Conservation (phyloP, 2,888 invertebrate species). For the Nymphalis c-album region DNA sequence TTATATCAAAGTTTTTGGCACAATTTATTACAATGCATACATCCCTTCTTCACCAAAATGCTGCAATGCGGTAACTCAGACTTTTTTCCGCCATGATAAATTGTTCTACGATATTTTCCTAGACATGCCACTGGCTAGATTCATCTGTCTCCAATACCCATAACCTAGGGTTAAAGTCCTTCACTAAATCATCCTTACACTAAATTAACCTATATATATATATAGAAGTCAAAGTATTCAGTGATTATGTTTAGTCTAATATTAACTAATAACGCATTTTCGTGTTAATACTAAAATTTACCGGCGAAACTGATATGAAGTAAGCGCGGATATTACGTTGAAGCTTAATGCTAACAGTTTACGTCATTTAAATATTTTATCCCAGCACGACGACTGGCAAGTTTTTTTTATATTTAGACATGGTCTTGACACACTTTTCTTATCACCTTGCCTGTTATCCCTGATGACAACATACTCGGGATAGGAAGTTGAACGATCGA, state of each 20-base stretch:
- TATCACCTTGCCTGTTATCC: slow-evolving; percentile 50
- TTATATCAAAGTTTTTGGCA: no score
- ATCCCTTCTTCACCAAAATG: no score
- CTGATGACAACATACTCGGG: slow-evolving; percentile 43
- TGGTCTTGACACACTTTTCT: slow-evolving; percentile 60
- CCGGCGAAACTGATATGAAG: slow-evolving; percentile 19
- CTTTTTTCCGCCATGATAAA: no score
- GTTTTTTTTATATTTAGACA: slow-evolving; percentile 45
- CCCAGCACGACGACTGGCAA: slow-evolving; percentile 29
- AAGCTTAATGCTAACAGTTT: slow-evolving; percentile 32
- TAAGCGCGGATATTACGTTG: slow-evolving; percentile 29
- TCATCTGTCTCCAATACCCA: no score
- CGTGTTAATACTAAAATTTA: slow-evolving; percentile 3
- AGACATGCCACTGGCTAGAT: no score
- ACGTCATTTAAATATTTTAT: slow-evolving; percentile 38
- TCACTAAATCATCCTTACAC: no score
- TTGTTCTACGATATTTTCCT: no score
- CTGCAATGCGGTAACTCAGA: no score
- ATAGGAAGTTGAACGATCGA: slow-evolving; percentile 46
- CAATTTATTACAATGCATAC: no score
- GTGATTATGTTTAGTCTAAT: no score
- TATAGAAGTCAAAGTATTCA: no score
- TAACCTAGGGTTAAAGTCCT: no score
- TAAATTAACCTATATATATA: not conserved
- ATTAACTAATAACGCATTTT: not conserved